A percentile compares a stretch with the other conserved stretches of the same genome.
These are phyloP conservation scores for Tenrec ecaudatus DNA, from an alignment of 2,113 vertebrate genomes.

Conservation along the genomic window DNA sequence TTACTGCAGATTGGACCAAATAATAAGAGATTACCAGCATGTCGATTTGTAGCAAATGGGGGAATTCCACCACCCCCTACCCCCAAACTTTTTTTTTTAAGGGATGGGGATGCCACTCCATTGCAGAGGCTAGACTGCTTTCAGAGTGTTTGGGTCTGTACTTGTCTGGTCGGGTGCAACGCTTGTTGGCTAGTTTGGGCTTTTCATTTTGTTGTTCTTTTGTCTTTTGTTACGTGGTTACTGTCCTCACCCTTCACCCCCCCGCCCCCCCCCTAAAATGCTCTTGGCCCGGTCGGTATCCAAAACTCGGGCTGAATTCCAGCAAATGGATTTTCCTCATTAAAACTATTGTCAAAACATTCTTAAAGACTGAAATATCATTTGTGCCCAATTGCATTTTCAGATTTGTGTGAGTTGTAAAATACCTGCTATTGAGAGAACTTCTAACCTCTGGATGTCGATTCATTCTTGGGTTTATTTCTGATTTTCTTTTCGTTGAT, in stretches of 20 bases:
- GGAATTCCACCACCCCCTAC: background rate
- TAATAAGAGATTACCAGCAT: background rate
- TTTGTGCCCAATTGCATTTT: constrained; percentile 64
- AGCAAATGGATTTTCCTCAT: constrained; percentile 51
- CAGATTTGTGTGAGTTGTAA: constrained; percentile 68
- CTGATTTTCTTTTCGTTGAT: constrained; percentile 44
- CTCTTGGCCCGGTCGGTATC: constrained; percentile 26
- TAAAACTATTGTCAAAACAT: constrained; percentile 60
- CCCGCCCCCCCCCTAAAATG: background rate
- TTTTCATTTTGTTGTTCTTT: constrained; percentile 43
- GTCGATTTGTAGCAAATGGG: constrained; percentile 11
- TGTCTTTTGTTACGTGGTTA: constrained; percentile 20
- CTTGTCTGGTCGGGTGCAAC: background rate
- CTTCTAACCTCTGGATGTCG: constrained; percentile 47
- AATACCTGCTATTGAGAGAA: constrained; percentile 63
- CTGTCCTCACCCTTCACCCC: too few relatives aligned
- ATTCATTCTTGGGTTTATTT: constrained; percentile 12
- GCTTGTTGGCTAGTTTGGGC: background rate
- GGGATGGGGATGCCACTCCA: constrained; percentile 1
- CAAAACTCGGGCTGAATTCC: constrained; percentile 64
- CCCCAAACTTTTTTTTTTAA: background rate
- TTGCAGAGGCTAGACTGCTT: background rate
- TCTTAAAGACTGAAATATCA: constrained; percentile 54
- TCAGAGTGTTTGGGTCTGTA: background rate
- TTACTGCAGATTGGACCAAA: constrained; percentile 76